Evolutionary conservation across 2,113 vertebrate species (phyloP), one percentile per base, ranked within the genome.

Genomic region (Malurus elegans): DNA sequence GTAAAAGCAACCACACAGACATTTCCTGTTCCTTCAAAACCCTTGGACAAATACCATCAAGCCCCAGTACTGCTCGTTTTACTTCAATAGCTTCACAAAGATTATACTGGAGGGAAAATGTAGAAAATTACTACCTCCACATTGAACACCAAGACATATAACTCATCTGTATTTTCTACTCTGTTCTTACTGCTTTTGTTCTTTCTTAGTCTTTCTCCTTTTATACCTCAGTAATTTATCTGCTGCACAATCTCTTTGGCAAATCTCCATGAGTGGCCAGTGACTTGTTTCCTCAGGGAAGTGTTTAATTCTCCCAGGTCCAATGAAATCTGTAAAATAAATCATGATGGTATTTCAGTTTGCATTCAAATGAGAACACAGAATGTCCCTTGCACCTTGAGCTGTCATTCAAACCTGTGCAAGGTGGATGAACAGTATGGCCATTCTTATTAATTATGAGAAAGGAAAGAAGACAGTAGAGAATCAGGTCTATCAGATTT

Each of bases 311-410:
- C 45, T 72, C 62, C 23, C 50, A 75, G 61, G 57, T 36, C 53
- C 61, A 87, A 36, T 13, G 61, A 92, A 86, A 86, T 60, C 81
- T 72, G 44, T 56, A 56, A 85, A 87, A 91, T 45, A 93, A 93
- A 82, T 91, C 57, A 85, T 26, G n/a, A 72, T 50, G 42, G 26
- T 50, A 58, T 48, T 93, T 87, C 80, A 67, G 61, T 72, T 87
- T 91, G 73, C 86, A 93, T 86, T 89, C n/a, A 72, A 69, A 91
- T 58, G 73, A 75, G 84, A 93, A 69, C 48, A 51, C 24, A 65
- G 78, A 47, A 18, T 24, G 47, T 67, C 34, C 56, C 89, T 88
- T 64, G 57, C 45, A 74, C 61, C 73, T 78, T 64, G 38, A 93
- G 69, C 72, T 84, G 92, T 82, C 66, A 90, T 61, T 92, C 79